Evolutionary conservation across 1,140 invertebrate genomes (phyloP), one percentile per base, ranked within the genome.

Genomic region (Halictus rubicundus): DNA sequence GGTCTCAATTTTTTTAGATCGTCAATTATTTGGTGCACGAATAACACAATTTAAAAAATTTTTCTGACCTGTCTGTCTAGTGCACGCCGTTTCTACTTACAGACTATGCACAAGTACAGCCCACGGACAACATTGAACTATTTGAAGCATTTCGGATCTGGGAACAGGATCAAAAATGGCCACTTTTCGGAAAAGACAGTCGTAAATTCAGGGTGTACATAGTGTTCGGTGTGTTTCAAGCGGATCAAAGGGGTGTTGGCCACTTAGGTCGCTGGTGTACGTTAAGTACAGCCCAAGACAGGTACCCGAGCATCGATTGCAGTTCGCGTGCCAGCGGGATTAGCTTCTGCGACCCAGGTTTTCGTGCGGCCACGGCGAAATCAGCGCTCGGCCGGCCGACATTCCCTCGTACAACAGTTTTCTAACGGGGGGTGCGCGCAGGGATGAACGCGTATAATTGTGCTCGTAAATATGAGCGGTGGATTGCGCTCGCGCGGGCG

Each of bases 211-310:
- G 2, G 32, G 32, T 32, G 32, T 32, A 5, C 32, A 32, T 3
- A 42, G 19, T 4, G 46, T 64, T 74, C 14, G 42, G 32, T 42
- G 16, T 57, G 21, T 32, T 23, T 8, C 57, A 65, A 65, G 42
- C 68, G 68, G n/a, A 83, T 77, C 32, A 83, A 83, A 78, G 76
- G 81, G 16, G 16, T n/a, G 49, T 14, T 1, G 6, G 68, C 68
- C 81, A 85, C 85, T 85, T 85, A 85, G 39, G 21, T 37, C 27
- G 52, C 37, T 16, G 65, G 63, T 46, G 72, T 69, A 42, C 46
- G 66, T 72, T 65, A 63, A 76, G 63, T 78, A 88, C 87, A 83
- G 85, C 83, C 87, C 85, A 85, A 87, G 87, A 83, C 82, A 82
- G 83, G 79, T 79, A 82, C 78, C 73, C 75, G 76, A 74, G 77